Conservation (phyloP, 53 echinoderm and acorn worm species). For the Echinarachnius parma region DNA sequence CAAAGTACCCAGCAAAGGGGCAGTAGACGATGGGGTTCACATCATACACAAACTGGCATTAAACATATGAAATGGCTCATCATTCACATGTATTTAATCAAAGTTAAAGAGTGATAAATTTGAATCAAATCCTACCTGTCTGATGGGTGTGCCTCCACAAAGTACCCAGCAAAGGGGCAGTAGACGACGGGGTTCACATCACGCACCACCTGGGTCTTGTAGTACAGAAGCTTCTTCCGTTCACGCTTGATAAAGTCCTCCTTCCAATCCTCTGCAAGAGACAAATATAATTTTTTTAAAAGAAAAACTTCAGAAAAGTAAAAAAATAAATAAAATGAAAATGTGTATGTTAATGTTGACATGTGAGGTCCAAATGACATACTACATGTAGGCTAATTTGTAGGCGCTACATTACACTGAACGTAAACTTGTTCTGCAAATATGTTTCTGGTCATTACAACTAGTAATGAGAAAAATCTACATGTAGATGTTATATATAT, state of each 20-base stretch:
- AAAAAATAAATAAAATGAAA: too few species aligned
- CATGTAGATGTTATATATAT: too few species aligned
- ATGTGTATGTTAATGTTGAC: background rate
- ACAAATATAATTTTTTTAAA: background rate
- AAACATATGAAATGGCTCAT: too few species aligned
- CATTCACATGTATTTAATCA: too few species aligned
- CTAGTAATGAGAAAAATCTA: too few species aligned
- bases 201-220: slow-evolving; percentile 87
- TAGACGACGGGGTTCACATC: slow-evolving; percentile 80
- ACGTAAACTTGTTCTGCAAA: too few species aligned
- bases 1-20: slow-evolving; percentile 97
- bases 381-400: background rate
- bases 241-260: slow-evolving; percentile 80
- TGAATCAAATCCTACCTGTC: slow-evolving; percentile 88
- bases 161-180: slow-evolving; percentile 97
- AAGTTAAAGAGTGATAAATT: too few species aligned
- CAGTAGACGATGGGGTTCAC: slow-evolving; percentile 80
- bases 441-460: too few species aligned
- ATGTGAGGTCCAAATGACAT: background rate
- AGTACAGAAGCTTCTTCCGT: slow-evolving; percentile 87
- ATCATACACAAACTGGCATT: slow-evolving; percentile 76
- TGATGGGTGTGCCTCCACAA: slow-evolving; percentile 93
- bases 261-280: slow-evolving; percentile 85
- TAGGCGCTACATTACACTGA: too few species aligned
- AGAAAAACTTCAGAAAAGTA: too few species aligned